Conservation (phyloP, 2,113 vertebrate species). For the Elachura formosa region DNA sequence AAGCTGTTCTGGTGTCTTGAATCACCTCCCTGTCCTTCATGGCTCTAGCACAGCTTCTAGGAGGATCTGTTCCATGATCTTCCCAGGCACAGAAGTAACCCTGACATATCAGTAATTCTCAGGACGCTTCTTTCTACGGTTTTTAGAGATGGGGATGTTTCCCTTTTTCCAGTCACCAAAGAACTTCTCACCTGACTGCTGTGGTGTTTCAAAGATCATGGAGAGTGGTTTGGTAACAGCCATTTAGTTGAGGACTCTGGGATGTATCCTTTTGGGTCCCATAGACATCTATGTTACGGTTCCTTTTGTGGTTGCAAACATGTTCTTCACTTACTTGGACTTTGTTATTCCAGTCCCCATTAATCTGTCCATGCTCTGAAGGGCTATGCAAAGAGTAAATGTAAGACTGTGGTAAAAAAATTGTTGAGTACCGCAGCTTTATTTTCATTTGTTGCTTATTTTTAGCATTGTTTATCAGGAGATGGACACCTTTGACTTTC, state of each 20-base stretch:
- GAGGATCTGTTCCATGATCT: background rate
- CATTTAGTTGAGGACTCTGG: background rate
- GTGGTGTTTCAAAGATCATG: background rate
- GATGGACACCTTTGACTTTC: background rate
- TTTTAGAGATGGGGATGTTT: background rate
- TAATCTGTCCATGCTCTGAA: background rate
- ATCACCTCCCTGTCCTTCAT: background rate
- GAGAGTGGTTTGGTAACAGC: background rate
- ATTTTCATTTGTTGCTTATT: background rate
- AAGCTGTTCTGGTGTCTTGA: background rate
- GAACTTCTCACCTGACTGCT: background rate
- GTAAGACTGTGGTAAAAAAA: background rate
- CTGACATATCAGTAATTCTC: background rate
- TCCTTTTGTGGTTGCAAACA: background rate
- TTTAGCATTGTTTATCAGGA: background rate
- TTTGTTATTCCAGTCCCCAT: background rate
- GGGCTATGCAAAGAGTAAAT: background rate
- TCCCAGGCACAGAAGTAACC: background rate
- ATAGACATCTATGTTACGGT: background rate
- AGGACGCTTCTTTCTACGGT: background rate
- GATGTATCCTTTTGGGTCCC: background rate
- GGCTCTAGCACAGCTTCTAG: background rate
- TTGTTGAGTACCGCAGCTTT: background rate
- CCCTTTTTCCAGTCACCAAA: background rate
- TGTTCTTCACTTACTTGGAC: background rate